These are phyloP conservation scores for Chrysolina oricalcia DNA, from an alignment of 2,888 invertebrate genomes.

Conservation along the genomic window DNA sequence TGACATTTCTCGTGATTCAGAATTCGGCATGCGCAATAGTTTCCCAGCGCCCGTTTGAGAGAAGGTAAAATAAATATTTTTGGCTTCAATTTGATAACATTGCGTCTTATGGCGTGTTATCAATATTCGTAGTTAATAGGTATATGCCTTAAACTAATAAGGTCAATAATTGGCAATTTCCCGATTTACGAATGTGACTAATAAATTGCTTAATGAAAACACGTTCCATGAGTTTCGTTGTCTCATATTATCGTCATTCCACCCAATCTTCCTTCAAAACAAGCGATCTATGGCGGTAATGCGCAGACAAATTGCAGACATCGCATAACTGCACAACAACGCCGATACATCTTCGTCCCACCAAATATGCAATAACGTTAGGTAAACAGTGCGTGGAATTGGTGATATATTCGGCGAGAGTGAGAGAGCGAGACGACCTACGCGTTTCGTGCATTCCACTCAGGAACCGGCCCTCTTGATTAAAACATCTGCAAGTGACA, in stretches of 20 bases:
- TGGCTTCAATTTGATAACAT: no score
- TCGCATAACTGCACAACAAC: slow-evolving; percentile 40
- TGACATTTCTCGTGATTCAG: no score
- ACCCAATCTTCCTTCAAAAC: background rate
- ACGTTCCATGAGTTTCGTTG: background rate
- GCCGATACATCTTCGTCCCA: slow-evolving; percentile 44
- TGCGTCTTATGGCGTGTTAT: no score
- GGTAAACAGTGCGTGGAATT: slow-evolving; percentile 52
- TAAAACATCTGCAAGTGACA: slow-evolving; percentile 64
- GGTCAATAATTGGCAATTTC: no score
- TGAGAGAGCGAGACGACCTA: slow-evolving; percentile 26
- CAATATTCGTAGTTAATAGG: no score
- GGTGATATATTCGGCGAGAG: slow-evolving; percentile 44
- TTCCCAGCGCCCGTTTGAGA: no score
- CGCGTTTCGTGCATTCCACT: slow-evolving; percentile 41
- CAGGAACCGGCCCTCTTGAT: slow-evolving; percentile 51
- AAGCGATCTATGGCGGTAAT: background rate
- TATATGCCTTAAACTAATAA: no score
- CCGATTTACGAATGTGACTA: no score
- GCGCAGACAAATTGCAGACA: slow-evolving; percentile 24
- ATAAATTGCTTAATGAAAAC: no score
- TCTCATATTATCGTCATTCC: background rate
- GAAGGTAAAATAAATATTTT: no score
- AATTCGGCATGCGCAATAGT: no score
- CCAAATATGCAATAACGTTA: slow-evolving; percentile 50